Evolutionary conservation across 92 coral and sea anemone species (phyloP), one percentile per base, ranked within the genome.

Genomic region (Zoanthus gigantus): DNA sequence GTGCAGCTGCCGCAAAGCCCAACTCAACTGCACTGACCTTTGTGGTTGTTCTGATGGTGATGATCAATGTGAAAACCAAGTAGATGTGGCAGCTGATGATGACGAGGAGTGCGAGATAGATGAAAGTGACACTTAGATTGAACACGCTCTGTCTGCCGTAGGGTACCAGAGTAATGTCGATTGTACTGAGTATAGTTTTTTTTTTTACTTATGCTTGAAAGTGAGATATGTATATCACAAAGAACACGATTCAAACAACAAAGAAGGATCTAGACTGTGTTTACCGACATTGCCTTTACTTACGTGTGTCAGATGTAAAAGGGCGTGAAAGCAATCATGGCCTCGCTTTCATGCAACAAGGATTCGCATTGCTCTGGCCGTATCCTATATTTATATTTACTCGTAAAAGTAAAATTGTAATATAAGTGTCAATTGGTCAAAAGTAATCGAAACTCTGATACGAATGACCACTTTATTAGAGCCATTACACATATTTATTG

Each of bases 1-100:
- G 79, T 46, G 37, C 71, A 78, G 68, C 88, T 52, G 81, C 71
- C 79, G 50, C 61, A 78, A 0, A 30, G 78, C 9, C 23, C 72
- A 28, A 65, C 88, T 74, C 16, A 30, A 60, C 29, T 83, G 87
- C 87, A 83, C 48, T 16, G 87, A 83, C 14, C 23, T 23, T 23
- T 23, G 23, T 23, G 23, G 23, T 23, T 23, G 23, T 23, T 23
- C 23, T 23, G 23, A 37, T 61, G 88, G 47, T 42, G 87, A 83
- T 50, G 56, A 50, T 50, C 56, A 50, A 50, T 50, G 56, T 50
- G 56, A 50, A 50, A 50, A 50, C 56, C 56, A 50, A 50, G 56
- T 6, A 50, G 56, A 50, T 50, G 56, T 5, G 56, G 56, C 56
- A 50, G 56, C 56, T 50, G 10, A 50, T 50, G 56, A 50, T 50